These are phyloP conservation scores for Cylas formicarius DNA, from an alignment of 1,140 invertebrate genomes.

Conservation along the genomic window DNA sequence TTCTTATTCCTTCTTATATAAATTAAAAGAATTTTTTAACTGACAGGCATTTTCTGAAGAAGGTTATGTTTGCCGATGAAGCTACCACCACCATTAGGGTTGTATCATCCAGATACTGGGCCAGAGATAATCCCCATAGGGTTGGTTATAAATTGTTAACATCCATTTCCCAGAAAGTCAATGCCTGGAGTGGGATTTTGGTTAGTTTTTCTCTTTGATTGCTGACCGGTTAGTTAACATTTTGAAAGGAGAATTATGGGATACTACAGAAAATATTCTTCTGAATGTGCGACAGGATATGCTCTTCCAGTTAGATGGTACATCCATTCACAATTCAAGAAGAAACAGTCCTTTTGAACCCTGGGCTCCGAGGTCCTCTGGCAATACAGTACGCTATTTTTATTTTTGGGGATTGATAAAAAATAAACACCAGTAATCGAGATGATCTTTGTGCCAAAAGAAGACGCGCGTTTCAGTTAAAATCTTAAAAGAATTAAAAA, in stretches of 20 bases:
- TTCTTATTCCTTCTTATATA: slow-evolving; percentile 10
- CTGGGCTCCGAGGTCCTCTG: slow-evolving; percentile 14
- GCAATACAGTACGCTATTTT: slow-evolving; percentile 11
- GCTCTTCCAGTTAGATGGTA: slow-evolving; percentile 15
- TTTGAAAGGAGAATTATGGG: slow-evolving; percentile 13
- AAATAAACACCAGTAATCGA: slow-evolving; percentile 15
- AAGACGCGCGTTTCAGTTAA: slow-evolving; percentile 13
- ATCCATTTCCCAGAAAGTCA: slow-evolving; percentile 19
- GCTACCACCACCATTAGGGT: slow-evolving; percentile 2
- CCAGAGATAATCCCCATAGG: slow-evolving; percentile 5
- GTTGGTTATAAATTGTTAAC: slow-evolving; percentile 17
- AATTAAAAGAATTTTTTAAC: slow-evolving; percentile 12
- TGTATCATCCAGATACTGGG: slow-evolving; percentile 6
- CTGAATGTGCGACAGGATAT: slow-evolving; percentile 18
- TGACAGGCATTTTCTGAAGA: slow-evolving; percentile 11
- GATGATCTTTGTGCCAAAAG: slow-evolving; percentile 12
- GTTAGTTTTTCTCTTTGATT: too few species aligned
- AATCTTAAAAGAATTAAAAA: too few species aligned
- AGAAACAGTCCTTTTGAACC: slow-evolving; percentile 15
- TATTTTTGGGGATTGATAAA: slow-evolving; percentile 12
- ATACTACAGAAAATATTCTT: slow-evolving; percentile 16
- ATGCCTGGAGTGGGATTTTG: too few species aligned
- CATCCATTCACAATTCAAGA: slow-evolving; percentile 14
- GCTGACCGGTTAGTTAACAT: too few species aligned
- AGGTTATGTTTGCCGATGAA: too few species aligned